phyloP scores from a whole-genome alignment of 2,888 invertebrate genomes.

The Ypsolopha sequella region DNA sequence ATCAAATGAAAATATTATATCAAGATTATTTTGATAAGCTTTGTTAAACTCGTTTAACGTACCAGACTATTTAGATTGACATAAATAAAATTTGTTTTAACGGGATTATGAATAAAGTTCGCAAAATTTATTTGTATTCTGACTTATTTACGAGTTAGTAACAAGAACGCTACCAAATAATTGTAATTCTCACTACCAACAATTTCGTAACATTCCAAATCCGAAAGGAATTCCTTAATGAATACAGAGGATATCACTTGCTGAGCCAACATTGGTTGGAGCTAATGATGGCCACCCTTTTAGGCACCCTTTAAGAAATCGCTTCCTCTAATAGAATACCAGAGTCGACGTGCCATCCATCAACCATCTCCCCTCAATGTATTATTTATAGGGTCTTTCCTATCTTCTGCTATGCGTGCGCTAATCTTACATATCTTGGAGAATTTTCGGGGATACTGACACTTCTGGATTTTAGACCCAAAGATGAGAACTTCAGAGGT shows the following conservation, averaged over 20 bases:
- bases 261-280: constrained; percentile 57
- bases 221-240: constrained; percentile 39
- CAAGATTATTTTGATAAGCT: too few species aligned
- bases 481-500: background rate
- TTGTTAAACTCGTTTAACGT: too few species aligned
- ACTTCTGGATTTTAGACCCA: background rate
- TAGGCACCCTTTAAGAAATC: constrained; percentile 64
- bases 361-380: constrained; percentile 59
- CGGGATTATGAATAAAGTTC: too few species aligned
- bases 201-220: background rate
- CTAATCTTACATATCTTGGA: constrained; percentile 70
- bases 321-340: constrained; percentile 54
- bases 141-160: too few species aligned
- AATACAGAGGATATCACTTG: constrained; percentile 37
- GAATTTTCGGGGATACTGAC: constrained; percentile 38
- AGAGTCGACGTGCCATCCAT: constrained; percentile 66
- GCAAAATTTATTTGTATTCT: too few species aligned
- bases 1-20: too few species aligned
- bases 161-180: too few species aligned
- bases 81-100: too few species aligned
- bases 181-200: constrained; percentile 5
- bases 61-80: too few species aligned
- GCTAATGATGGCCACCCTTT: constrained; percentile 53
- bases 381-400: constrained; percentile 61
- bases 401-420: constrained; percentile 52